Percentiles rank a stretch among this genome's conserved stretches.
Evolutionary conservation across 2,113 vertebrate genomes (phyloP).

Genomic region (Phylloscopus trochilus): DNA sequence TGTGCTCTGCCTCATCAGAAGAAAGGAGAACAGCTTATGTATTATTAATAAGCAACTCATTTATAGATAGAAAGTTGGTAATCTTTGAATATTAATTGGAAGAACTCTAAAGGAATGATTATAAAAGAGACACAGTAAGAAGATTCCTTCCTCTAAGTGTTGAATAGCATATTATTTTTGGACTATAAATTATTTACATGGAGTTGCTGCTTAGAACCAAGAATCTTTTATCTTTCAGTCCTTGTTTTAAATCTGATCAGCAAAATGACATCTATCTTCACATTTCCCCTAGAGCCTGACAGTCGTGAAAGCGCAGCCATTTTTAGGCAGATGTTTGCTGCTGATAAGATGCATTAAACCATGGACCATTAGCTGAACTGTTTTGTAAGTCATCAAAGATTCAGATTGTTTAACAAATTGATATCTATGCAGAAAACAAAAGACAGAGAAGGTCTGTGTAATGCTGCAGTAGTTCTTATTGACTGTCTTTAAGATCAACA

Average conservation of each 20-base stretch:
- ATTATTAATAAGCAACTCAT: constrained; percentile 34
- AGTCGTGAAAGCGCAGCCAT: constrained; percentile 22
- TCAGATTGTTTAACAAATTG: constrained; percentile 61
- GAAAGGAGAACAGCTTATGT: constrained; percentile 12
- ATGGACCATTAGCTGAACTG: constrained; percentile 50
- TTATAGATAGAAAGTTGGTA: constrained; percentile 8
- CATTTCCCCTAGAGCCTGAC: not conserved
- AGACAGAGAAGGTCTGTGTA: not conserved
- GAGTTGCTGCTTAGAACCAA: not conserved
- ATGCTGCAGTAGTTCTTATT: not conserved
- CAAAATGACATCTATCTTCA: constrained; percentile 28
- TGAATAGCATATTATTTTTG: constrained; percentile 17
- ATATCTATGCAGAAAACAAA: constrained; percentile 22
- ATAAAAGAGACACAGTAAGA: not conserved
- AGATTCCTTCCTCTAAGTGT: not conserved
- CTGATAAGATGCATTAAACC: constrained; percentile 32
- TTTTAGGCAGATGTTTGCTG: constrained; percentile 51
- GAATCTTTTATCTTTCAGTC: constrained; percentile 31
- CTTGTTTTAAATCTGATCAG: constrained; percentile 28
- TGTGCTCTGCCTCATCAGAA: constrained; percentile 17
- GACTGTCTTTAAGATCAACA: constrained; percentile 11
- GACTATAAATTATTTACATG: constrained; percentile 27
- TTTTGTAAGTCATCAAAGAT: constrained; percentile 37
- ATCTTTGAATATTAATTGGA: constrained; percentile 54
- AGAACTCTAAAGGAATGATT: constrained; percentile 14